Evolutionary conservation across 1,140 invertebrate genomes (phyloP).

Genomic region (Zeugodacus cucurbitae): DNA sequence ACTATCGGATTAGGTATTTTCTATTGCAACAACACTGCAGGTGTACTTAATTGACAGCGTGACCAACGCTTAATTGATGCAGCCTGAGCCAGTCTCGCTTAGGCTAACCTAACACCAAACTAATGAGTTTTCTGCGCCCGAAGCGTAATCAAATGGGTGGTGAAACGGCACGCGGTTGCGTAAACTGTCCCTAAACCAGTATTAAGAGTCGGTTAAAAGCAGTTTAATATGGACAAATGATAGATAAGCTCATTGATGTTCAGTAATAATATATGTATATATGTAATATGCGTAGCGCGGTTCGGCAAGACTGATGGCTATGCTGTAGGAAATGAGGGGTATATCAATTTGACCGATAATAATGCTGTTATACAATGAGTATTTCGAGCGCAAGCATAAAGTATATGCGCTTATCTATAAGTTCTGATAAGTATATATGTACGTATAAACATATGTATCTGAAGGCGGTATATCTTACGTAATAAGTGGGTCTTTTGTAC

Average conservation of each 20-base stretch:
- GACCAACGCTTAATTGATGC: background rate
- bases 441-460: background rate
- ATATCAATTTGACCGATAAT: background rate
- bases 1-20: background rate
- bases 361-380: background rate
- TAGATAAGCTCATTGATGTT: background rate
- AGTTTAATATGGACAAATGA: background rate
- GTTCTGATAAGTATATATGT: too few species aligned
- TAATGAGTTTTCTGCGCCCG: background rate
- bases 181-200: background rate
- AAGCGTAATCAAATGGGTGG: background rate
- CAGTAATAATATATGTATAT: background rate
- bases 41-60: background rate
- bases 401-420: background rate
- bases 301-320: background rate
- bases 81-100: background rate
- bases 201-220: background rate
- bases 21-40: too few species aligned
- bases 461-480: too few species aligned
- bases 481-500: too few species aligned
- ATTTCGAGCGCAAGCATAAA: background rate
- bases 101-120: slow-evolving; percentile 12
- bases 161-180: background rate
- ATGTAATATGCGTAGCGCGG: background rate
- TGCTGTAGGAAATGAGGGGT: background rate